These are phyloP conservation scores for Barnardius zonarius DNA, from an alignment of 2,113 vertebrate species.

Conservation along the genomic window DNA sequence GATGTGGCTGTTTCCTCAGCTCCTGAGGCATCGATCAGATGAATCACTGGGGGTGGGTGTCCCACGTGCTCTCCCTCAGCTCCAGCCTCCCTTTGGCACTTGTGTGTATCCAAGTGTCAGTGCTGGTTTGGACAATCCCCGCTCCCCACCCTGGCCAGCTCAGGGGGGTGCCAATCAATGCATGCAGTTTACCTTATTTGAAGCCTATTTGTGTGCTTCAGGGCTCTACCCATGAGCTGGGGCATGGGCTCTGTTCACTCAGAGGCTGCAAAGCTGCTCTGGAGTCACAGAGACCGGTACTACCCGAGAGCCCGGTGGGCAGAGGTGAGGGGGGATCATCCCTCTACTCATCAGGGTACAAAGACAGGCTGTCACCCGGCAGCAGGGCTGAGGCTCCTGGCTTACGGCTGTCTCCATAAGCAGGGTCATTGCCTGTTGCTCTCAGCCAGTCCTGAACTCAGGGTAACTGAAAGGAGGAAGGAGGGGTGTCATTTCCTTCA, in stretches of 20 bases:
- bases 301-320: background rate
- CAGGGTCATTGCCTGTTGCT: background rate
- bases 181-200: background rate
- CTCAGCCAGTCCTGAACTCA: conserved; percentile 23
- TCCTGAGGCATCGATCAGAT: fast-evolving
- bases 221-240: background rate
- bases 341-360: background rate
- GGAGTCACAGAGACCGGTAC: background rate
- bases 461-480: conserved; percentile 15
- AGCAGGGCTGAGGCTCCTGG: background rate
- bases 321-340: background rate
- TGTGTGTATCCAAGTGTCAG: fast-evolving
- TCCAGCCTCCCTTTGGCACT: background rate
- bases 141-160: background rate
- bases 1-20: background rate
- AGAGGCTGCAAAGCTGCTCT: background rate
- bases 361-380: fast-evolving
- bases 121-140: background rate
- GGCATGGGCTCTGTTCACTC: background rate
- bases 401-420: background rate
- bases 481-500: background rate
- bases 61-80: background rate
- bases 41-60: background rate
- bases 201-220: background rate
- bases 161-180: background rate